Conservation (phyloP, 2,113 vertebrate species). For the Actinemys pallida region DNA sequence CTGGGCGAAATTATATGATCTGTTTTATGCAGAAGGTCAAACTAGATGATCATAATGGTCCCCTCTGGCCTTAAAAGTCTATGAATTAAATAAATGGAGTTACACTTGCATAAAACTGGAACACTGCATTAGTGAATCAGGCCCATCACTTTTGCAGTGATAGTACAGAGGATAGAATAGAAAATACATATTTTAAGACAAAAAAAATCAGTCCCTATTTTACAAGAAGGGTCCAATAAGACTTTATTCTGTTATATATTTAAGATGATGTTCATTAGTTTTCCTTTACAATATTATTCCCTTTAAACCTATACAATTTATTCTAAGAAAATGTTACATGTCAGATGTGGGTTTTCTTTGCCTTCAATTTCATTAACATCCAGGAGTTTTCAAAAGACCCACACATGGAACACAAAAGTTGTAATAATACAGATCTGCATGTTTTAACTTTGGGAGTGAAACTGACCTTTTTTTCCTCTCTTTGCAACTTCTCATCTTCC, state of each 20-base stretch:
- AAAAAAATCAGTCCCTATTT: background rate
- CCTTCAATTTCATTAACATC: background rate
- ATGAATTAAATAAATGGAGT: background rate
- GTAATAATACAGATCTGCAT: background rate
- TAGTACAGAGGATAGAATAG: background rate
- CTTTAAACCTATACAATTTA: background rate
- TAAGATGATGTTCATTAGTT: rapidly evolving
- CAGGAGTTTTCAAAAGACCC: background rate
- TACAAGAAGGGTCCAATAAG: background rate
- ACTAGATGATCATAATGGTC: background rate
- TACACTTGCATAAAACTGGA: background rate
- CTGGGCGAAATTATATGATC: background rate
- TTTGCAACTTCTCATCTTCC: conserved; percentile 16
- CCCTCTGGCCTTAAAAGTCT: conserved; percentile 26
- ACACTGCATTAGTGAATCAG: background rate
- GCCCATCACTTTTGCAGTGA: background rate
- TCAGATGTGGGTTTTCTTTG: background rate
- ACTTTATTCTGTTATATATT: background rate
- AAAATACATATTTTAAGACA: background rate
- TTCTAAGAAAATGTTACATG: background rate
- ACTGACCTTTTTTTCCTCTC: conserved; percentile 1
- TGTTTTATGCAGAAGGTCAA: background rate
- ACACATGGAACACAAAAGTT: conserved; percentile 18
- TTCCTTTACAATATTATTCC: background rate
- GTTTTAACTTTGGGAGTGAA: conserved; percentile 27